A percentile compares a stretch with the other conserved stretches of the same genome.
phyloP scores from a whole-genome alignment of 2,888 invertebrate genomes.

The Nemotelus nigrinus region DNA sequence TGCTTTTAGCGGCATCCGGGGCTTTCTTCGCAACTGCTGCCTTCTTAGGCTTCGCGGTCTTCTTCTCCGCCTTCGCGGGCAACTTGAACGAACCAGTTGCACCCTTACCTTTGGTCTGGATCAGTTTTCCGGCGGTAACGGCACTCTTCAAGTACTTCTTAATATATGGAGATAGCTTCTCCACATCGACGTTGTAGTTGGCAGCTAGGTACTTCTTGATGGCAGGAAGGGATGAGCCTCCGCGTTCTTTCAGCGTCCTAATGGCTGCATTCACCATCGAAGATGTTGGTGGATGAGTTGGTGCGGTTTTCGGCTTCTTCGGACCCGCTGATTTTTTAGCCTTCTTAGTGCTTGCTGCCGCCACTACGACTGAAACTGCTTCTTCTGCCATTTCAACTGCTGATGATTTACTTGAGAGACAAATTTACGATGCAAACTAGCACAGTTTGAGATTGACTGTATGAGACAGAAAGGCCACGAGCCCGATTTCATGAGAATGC shows the following conservation, averaged over 20 bases:
- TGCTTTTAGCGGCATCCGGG: neutral
- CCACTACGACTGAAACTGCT: neutral
- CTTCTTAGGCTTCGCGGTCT: constrained; percentile 43
- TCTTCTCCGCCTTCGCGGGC: constrained; percentile 52
- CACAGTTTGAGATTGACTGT: constrained; percentile 19
- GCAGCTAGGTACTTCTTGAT: constrained; percentile 70
- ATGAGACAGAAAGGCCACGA: too few species aligned
- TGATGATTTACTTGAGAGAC: neutral
- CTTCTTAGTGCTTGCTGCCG: neutral
- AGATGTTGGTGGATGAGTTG: constrained; percentile 66
- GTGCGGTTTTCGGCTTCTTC: constrained; percentile 25
- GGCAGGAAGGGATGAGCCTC: constrained; percentile 68
- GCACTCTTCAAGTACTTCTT: constrained; percentile 69
- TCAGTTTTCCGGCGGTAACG: constrained; percentile 67
- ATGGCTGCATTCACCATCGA: constrained; percentile 71
- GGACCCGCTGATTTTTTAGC: neutral
- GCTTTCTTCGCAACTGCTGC: neutral
- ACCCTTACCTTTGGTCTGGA: constrained; percentile 55
- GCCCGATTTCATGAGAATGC: constrained; percentile 15
- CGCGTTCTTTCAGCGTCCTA: constrained; percentile 66
- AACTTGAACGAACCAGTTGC: constrained; percentile 54
- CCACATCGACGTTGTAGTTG: constrained; percentile 71
- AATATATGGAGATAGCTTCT: constrained; percentile 70
- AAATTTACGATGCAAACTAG: neutral
- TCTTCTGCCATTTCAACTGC: constrained; percentile 34